Percentiles rank a stretch among this genome's conserved stretches.
Conservation (phyloP, 2,888 invertebrate species). For the Sicus ferrugineus region DNA sequence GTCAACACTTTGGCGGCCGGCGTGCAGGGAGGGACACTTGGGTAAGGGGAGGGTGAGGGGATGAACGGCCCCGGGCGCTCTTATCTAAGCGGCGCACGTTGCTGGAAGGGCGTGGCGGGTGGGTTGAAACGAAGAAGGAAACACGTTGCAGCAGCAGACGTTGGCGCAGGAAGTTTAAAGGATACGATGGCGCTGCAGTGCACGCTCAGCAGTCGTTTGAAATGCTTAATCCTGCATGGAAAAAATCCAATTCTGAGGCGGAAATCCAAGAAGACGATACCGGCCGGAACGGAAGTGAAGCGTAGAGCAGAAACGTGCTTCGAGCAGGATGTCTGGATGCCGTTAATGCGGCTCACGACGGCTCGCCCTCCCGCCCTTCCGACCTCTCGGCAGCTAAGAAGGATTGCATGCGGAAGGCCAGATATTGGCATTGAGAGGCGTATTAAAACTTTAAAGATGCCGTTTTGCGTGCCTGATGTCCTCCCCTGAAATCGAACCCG, state of each 20-base stretch:
- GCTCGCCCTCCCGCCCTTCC: neutral
- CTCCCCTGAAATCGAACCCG: neutral
- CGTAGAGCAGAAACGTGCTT: neutral
- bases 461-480: no score
- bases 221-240: constrained; percentile 17
- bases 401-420: neutral
- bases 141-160: neutral
- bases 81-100: constrained; percentile 16
- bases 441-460: neutral
- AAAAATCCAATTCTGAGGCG: constrained; percentile 24
- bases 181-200: constrained; percentile 1
- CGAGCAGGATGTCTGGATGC: neutral
- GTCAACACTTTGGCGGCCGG: constrained; percentile 18
- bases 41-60: neutral
- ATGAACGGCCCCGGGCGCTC: constrained; percentile 1
- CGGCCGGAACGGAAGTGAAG: neutral
- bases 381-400: neutral
- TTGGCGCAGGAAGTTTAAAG: constrained; percentile 14
- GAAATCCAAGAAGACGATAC: constrained; percentile 20
- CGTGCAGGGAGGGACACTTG: neutral
- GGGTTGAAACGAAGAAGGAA: neutral
- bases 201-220: constrained; percentile 10
- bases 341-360: neutral
- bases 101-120: neutral
- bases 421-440: neutral